These are phyloP conservation scores for Platanista minor DNA, from an alignment of 2,113 vertebrate species.

Conservation along the genomic window DNA sequence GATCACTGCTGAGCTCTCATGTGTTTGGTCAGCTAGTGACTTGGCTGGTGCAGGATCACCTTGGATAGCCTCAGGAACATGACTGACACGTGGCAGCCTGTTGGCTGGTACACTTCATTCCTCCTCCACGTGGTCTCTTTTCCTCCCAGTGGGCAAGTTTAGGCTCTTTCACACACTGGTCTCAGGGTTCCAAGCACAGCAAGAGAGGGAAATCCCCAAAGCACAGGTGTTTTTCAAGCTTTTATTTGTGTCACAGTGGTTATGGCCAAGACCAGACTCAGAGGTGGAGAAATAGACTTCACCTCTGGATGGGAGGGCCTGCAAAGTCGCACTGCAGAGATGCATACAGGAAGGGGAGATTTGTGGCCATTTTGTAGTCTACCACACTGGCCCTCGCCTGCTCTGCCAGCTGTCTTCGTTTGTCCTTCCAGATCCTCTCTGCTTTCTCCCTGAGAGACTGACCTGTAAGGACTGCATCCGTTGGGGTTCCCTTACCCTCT, in stretches of 20 bases:
- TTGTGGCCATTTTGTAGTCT: neutral
- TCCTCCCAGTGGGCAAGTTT: neutral
- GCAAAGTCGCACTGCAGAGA: neutral
- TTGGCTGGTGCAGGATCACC: neutral
- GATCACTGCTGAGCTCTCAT: neutral
- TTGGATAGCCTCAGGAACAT: neutral
- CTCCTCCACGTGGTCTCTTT: neutral
- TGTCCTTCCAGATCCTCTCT: neutral
- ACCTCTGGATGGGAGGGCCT: neutral
- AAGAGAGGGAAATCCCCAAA: neutral
- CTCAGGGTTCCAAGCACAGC: neutral
- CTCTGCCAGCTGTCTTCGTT: neutral
- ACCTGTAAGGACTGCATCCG: neutral
- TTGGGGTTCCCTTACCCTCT: neutral
- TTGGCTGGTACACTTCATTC: neutral
- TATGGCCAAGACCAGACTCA: neutral
- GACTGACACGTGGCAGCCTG: neutral
- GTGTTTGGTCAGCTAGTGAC: neutral
- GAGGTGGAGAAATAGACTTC: neutral
- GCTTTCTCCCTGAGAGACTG: neutral
- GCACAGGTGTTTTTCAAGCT: neutral
- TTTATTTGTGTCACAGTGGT: neutral
- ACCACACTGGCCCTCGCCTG: fast-evolving
- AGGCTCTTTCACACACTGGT: neutral
- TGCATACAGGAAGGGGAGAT: too few relatives aligned